Base-by-base conservation (phyloP, 2,113 vertebrate genomes). In the Ibidorhyncha struthersii region DNA sequence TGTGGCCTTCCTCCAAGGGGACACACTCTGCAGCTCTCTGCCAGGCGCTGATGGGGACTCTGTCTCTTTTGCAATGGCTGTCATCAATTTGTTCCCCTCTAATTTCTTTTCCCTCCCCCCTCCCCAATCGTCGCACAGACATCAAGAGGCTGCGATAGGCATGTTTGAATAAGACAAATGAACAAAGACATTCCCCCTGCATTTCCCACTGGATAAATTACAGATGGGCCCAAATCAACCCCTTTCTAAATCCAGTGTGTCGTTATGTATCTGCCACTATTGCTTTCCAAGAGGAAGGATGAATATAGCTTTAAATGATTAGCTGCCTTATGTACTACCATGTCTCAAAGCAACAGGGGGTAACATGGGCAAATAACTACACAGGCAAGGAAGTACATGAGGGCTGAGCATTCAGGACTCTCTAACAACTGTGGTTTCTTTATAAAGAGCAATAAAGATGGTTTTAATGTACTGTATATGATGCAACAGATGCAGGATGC, bases 381-480 rank as follows among this genome's bases (percentile, higher is more conserved):
- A 93, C 62, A 89, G 62, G 92, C 96, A 93, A 96, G 81, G 74
- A 89, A 92, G 73, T 61, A 76, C 93, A 94, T 4, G 73, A 88
- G 86, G 84, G 91, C 95, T 96, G 87, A 95, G 89, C 81, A 12
- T 76, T 86, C 71, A 58, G 90, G 63, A 65, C 81, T 67, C 81
- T 72, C 77, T 95, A 91, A 93, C 95, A 91, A 96, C 92, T 96
- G 97, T 94, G 96, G 96, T 96, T 97, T 96, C 94, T 95, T 95
- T 95, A 89, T 52, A 94, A 97, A 97, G 94, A 92, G 36, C 82
- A 93, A 36, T 82, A 97, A 98, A 98, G 97, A 98, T 97, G 98
- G 96, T 98, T 98, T 97, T 96, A 98, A 98, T 98, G 97, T 98
- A 96, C 81, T 79, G 88, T 96, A 71, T 97, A 93, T 94, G 94